A percentile compares a stretch with the other conserved stretches of the same genome.
These are phyloP conservation scores for Apotomis capreana DNA, from an alignment of 2,888 invertebrate species.

Conservation along the genomic window DNA sequence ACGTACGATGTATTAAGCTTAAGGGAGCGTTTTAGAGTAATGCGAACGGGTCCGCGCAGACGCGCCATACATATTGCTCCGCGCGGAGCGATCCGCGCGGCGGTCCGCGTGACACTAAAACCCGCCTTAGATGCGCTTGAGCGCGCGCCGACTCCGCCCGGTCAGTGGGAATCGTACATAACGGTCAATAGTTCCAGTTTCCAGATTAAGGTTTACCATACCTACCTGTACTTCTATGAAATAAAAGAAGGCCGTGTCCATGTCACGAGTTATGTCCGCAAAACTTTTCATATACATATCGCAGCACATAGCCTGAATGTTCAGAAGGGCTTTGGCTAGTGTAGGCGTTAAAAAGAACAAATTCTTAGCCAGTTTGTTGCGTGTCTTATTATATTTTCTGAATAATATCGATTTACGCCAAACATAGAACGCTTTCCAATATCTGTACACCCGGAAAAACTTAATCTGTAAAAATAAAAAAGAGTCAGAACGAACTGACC, in stretches of 20 bases:
- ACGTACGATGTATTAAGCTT: no score
- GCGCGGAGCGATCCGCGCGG: no score
- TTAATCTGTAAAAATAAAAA: slow-evolving; percentile 78
- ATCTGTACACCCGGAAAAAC: slow-evolving; percentile 86
- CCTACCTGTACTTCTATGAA: slow-evolving; percentile 87
- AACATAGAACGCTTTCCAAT: slow-evolving; percentile 91
- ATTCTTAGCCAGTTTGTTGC: slow-evolving; percentile 85
- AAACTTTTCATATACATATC: slow-evolving; percentile 85
- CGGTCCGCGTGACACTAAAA: no score
- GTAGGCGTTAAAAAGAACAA: slow-evolving; percentile 89
- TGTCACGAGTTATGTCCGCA: slow-evolving; percentile 80
- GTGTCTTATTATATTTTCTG: slow-evolving; percentile 85
- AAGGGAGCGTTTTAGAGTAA: no score
- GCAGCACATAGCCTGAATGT: slow-evolving; percentile 87
- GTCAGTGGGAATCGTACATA: no score
- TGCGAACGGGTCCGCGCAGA: no score
- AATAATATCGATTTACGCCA: slow-evolving; percentile 90
- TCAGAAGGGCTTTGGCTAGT: slow-evolving; percentile 87
- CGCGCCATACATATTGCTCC: no score
- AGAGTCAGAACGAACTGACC: no score
- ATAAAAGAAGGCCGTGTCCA: slow-evolving; percentile 84
- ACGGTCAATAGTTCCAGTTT: background rate
- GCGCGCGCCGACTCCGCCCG: no score
- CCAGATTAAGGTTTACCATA: slow-evolving; percentile 34
- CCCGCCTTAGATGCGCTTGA: no score